Conservation (phyloP, 2,888 invertebrate genomes). For the Microplitis deprimator region DNA sequence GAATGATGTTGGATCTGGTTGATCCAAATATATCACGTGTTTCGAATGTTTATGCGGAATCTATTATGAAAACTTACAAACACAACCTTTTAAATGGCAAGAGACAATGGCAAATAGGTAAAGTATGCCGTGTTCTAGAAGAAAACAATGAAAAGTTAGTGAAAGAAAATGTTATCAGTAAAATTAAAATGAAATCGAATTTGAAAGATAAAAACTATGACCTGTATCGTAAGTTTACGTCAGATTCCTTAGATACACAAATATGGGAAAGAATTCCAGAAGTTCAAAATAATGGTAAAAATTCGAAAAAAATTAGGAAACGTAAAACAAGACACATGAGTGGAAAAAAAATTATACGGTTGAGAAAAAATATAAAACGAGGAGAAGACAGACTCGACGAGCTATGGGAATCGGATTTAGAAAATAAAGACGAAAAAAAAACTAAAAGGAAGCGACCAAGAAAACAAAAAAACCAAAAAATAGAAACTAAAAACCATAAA, state of each 20-base stretch:
- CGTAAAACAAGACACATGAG: neutral
- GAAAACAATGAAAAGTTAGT: neutral
- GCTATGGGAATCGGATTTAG: too few relatives aligned
- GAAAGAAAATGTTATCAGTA: neutral
- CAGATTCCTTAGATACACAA: neutral
- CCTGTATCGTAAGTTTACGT: neutral
- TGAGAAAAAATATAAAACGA: too few relatives aligned
- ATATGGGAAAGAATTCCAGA: neutral
- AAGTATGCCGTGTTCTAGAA: neutral
- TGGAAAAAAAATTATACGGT: neutral
- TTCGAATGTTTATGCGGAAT: neutral
- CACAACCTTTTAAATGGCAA: neutral
- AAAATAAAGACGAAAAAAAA: too few relatives aligned
- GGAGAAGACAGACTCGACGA: too few relatives aligned
- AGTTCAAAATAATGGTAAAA: neutral
- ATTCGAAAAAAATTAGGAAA: neutral
- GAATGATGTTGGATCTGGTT: neutral
- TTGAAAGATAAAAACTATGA: neutral
- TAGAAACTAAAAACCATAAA: too few relatives aligned
- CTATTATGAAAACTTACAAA: neutral
- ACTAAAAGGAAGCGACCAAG: too few relatives aligned
- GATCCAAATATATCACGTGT: neutral
- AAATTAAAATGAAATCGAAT: neutral
- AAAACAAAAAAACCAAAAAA: too few relatives aligned
- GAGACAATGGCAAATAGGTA: neutral